Percentiles rank a stretch among this genome's conserved stretches.
Evolutionary conservation across 2,797 vertebrate genomes (phyloP).

Genomic region (Labroides dimidiatus): DNA sequence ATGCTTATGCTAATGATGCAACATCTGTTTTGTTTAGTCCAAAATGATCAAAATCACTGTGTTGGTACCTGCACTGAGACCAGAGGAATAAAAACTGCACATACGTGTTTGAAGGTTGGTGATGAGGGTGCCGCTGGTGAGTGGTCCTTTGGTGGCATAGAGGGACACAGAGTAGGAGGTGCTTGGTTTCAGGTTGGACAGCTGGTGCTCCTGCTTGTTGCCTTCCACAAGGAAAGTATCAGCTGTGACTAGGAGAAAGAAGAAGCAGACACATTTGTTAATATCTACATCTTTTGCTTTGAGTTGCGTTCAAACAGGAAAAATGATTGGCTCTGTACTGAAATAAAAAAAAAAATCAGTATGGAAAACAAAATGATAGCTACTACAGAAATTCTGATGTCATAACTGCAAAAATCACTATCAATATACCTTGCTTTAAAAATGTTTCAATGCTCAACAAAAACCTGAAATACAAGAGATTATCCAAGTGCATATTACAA

Average conservation of each 20-base stretch:
- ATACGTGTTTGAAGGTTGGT: constrained; percentile 95
- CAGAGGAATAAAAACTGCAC: constrained; percentile 68
- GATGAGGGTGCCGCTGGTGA: constrained; percentile 91
- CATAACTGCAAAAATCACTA: background rate
- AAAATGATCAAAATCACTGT: background rate
- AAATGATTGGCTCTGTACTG: too few species aligned
- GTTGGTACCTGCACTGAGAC: constrained; percentile 1
- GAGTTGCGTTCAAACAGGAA: background rate
- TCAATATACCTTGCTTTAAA: background rate
- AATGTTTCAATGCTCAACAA: background rate
- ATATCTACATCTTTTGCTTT: background rate
- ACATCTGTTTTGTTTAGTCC: too few species aligned
- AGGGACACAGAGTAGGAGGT: constrained; percentile 91
- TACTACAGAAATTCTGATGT: too few species aligned
- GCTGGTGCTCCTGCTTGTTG: constrained; percentile 89
- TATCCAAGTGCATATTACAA: background rate
- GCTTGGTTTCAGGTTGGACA: constrained; percentile 91
- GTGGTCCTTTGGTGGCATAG: constrained; percentile 91
- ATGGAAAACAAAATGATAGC: too few species aligned
- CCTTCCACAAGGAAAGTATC: constrained; percentile 95
- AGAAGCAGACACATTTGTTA: background rate
- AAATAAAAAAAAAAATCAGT: too few species aligned
- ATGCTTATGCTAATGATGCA: too few species aligned
- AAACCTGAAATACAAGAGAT: constrained; percentile 1
- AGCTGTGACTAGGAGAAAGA: constrained; percentile 85